These are phyloP conservation scores for Megalops cyprinoides DNA, from an alignment of 2,797 vertebrate species.

Conservation along the genomic window DNA sequence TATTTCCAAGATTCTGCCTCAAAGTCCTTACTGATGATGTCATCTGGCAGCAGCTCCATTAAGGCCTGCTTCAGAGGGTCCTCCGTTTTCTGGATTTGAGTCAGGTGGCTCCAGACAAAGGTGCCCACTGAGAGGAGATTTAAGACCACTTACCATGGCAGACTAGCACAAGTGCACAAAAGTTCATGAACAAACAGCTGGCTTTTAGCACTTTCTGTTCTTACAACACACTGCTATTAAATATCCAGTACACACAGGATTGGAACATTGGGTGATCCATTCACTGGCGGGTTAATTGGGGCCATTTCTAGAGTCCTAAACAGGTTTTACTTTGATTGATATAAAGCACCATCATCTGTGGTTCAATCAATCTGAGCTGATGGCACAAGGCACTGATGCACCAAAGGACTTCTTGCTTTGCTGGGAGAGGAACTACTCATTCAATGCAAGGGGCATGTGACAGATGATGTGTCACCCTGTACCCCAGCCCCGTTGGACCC, in stretches of 20 bases:
- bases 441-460: too few species aligned
- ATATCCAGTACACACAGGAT: neutral
- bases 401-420: too few species aligned
- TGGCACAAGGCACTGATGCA: too few species aligned
- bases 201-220: neutral
- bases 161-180: neutral
- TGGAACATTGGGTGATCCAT: too few species aligned
- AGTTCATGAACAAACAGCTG: neutral
- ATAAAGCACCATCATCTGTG: too few species aligned
- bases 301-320: too few species aligned
- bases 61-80: conserved; percentile 82
- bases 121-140: conserved; percentile 78
- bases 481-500: neutral
- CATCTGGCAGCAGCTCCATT: conserved; percentile 76
- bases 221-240: neutral
- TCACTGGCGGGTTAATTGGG: too few species aligned
- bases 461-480: too few species aligned
- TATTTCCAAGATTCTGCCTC: conserved; percentile 83
- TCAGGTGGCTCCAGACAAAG: conserved; percentile 87
- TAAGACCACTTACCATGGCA: neutral
- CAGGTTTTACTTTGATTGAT: too few species aligned
- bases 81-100: conserved; percentile 79
- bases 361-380: too few species aligned
- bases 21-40: conserved; percentile 84
- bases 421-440: too few species aligned